These are phyloP conservation scores for Beaufortia kweichowensis DNA, from an alignment of 2,113 vertebrate species.

Conservation along the genomic window DNA sequence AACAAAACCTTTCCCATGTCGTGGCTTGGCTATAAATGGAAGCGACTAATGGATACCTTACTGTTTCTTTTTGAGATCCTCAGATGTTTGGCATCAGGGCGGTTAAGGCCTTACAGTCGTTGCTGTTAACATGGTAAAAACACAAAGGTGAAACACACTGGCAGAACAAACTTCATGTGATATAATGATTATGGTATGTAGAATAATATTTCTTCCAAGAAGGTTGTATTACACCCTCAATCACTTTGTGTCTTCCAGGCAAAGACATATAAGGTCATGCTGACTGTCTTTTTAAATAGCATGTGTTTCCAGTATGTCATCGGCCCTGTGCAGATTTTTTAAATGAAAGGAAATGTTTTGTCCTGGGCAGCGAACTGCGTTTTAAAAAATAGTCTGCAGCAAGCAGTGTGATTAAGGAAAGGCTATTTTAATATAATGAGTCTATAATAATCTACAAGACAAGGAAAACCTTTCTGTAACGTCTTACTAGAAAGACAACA, in stretches of 20 bases:
- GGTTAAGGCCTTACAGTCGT: slow-evolving; percentile 1
- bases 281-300: slow-evolving; percentile 1
- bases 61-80: slow-evolving; percentile 10
- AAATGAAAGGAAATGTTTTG: slow-evolving; percentile 11
- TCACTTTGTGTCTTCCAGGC: background rate
- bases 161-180: slow-evolving; percentile 7
- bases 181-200: slow-evolving; percentile 32
- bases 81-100: slow-evolving; percentile 5
- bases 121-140: slow-evolving; percentile 17
- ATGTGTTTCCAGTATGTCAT: slow-evolving; percentile 9
- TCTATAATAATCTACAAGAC: background rate
- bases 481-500: background rate
- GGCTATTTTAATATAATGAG: background rate
- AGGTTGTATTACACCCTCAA: slow-evolving; percentile 17
- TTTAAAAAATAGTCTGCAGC: background rate
- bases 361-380: background rate
- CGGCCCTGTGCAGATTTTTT: background rate
- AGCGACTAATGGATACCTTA: background rate
- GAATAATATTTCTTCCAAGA: slow-evolving; percentile 9
- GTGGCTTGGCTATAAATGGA: slow-evolving; percentile 4
- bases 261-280: slow-evolving; percentile 33
- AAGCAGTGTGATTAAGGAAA: background rate
- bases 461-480: background rate
- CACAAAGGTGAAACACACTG: background rate
- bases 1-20: background rate